Conservation (phyloP, 2,113 vertebrate species). For the Motacilla alba region DNA sequence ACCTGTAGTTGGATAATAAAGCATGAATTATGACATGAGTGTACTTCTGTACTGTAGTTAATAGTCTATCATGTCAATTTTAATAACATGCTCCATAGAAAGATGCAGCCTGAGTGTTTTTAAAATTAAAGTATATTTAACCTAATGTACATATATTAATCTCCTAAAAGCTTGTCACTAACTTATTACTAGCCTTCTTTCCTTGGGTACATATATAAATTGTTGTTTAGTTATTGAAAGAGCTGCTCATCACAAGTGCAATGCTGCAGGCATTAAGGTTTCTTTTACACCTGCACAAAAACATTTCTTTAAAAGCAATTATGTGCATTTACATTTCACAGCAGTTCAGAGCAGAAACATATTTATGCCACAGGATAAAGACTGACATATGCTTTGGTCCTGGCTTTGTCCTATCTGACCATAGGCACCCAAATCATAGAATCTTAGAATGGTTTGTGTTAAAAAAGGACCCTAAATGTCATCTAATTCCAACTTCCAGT, state of each 20-base stretch:
- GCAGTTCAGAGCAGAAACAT: background rate
- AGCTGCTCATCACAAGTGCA: background rate
- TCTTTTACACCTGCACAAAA: background rate
- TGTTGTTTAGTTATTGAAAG: background rate
- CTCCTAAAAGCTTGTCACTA: background rate
- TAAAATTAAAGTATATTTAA: slow-evolving; percentile 28
- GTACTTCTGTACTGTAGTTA: slow-evolving; percentile 10
- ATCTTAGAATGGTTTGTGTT: background rate
- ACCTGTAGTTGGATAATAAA: slow-evolving; percentile 45
- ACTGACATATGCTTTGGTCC: background rate
- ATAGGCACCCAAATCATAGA: background rate
- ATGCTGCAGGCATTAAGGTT: background rate
- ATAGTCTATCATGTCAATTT: slow-evolving; percentile 29
- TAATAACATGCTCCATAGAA: slow-evolving; percentile 11
- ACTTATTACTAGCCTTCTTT: slow-evolving; percentile 7
- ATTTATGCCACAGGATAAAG: background rate
- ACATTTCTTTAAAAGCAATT: background rate
- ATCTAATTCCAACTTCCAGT: background rate
- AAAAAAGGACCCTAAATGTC: background rate
- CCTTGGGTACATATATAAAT: background rate
- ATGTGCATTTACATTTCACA: background rate
- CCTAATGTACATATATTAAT: slow-evolving; percentile 4
- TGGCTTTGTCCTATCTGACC: background rate
- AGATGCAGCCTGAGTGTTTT: background rate
- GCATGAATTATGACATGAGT: background rate